Evolutionary conservation across 2,888 invertebrate genomes (phyloP), one percentile per base, ranked within the genome.

Genomic region (Megastigmus dorsalis): DNA sequence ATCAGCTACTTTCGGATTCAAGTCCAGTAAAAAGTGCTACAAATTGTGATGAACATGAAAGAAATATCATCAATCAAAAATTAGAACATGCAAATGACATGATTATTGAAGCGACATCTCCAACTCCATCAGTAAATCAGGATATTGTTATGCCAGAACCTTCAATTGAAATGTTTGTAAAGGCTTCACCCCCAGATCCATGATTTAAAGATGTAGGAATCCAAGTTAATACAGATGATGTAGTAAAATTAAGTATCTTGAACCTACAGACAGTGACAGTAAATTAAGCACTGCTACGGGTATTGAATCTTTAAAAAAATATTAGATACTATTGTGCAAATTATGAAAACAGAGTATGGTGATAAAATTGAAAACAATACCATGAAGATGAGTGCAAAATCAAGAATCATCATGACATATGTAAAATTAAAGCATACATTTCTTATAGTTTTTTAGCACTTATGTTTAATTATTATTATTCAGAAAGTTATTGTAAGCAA

Each of bases 181-280:
- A 23, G 50, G 10, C 23, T 26, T 50, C n/a, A 4, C 26, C 50
- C 0, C 2, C n/a, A n/a, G 6, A 10, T 20, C 26, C 57, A 2
- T 20, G 18, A 23, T 10, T 38, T 3, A 57, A 45, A 45, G 60
- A 62, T 15, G 26, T 13, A 10, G 43, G 4, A 30, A 5, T 15
- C 2, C 60, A 62, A 45, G 60, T 62, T 4, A 30, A 62, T 10
- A 45, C 45, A 18, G n/a, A n/a, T n/a, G n/a, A n/a, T n/a, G n/a
- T n/a, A n/a, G n/a, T n/a, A n/a, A n/a, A n/a, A n/a, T n/a, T n/a
- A n/a, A n/a, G n/a, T 28, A 15, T 30, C 45, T 3, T 15, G 4
- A n/a, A 18, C 1, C 15, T 15, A 28, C 45, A 18, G 7, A 6
- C 9, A 45, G 1, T 10, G 30, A 60, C 13, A 0, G 20, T 18